These are phyloP conservation scores for Platypus cylindrus DNA, from an alignment of 2,888 invertebrate genomes.

Conservation along the genomic window DNA sequence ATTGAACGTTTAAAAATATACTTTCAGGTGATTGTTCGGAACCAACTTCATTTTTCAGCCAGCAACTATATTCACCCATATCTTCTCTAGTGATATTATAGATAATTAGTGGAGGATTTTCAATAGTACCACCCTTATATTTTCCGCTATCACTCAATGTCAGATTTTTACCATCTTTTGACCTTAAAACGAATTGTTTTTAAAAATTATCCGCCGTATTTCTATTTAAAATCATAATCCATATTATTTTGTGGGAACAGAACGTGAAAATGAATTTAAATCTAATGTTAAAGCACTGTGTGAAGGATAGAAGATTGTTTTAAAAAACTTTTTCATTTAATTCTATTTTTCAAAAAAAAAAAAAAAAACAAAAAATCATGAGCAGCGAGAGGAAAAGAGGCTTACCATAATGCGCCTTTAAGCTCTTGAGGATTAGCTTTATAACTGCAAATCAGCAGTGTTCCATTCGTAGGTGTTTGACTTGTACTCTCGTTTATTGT, in stretches of 20 bases:
- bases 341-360: no score
- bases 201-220: neutral
- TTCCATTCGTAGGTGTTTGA: conserved; percentile 18
- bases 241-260: no score
- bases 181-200: conserved; percentile 40
- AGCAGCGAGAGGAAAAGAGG: no score
- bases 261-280: no score
- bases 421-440: conserved; percentile 77
- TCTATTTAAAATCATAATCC: no score
- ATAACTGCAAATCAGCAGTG: conserved; percentile 61
- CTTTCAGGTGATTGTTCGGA: conserved; percentile 58
- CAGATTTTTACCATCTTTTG: conserved; percentile 50
- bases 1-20: conserved; percentile 67
- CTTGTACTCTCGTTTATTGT: conserved; percentile 58
- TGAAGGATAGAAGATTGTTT: no score
- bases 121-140: conserved; percentile 64
- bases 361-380: no score
- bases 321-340: no score
- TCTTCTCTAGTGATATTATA: conserved; percentile 63
- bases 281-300: no score
- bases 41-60: conserved; percentile 68
- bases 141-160: conserved; percentile 44
- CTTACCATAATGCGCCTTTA: conserved; percentile 66
- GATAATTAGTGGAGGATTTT: conserved; percentile 65
- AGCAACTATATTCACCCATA: conserved; percentile 75